Conservation (phyloP, 2,888 invertebrate genomes). For the Leptarthrus brevirostris region DNA sequence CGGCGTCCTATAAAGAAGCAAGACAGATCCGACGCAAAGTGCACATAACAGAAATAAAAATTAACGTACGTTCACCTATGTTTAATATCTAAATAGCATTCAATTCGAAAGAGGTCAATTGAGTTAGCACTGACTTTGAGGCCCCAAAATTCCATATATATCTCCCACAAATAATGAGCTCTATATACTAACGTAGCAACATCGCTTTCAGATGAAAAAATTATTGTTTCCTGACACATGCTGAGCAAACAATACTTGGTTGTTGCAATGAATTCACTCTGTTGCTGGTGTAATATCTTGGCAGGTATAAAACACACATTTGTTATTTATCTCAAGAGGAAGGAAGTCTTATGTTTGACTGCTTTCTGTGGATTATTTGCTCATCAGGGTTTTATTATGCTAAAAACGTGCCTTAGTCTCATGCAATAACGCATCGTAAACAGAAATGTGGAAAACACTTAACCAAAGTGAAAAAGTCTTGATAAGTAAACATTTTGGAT, state of each 20-base stretch:
- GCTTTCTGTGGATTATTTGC: constrained; percentile 46
- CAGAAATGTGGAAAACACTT: neutral
- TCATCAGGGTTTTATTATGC: constrained; percentile 36
- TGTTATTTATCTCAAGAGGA: constrained; percentile 48
- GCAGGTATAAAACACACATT: constrained; percentile 45
- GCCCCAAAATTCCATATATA: constrained; percentile 17
- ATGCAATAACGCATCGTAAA: neutral
- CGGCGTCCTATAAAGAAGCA: no score
- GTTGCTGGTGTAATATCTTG: neutral
- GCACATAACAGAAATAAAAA: no score
- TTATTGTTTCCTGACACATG: constrained; percentile 38
- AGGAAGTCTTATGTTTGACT: constrained; percentile 49
- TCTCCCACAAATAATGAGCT: constrained; percentile 23
- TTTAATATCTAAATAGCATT: no score
- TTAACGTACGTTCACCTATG: no score
- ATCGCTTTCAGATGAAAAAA: constrained; percentile 15
- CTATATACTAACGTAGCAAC: constrained; percentile 6
- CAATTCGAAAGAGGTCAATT: constrained; percentile 1
- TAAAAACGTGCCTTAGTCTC: constrained; percentile 1
- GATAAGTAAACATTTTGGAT: no score
- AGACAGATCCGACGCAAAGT: no score
- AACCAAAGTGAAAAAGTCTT: neutral
- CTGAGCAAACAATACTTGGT: constrained; percentile 19
- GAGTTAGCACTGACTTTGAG: neutral
- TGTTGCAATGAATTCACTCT: constrained; percentile 6